Evolutionary conservation across 2,797 vertebrate genomes (phyloP).

Genomic region (Fistularia commersonii): DNA sequence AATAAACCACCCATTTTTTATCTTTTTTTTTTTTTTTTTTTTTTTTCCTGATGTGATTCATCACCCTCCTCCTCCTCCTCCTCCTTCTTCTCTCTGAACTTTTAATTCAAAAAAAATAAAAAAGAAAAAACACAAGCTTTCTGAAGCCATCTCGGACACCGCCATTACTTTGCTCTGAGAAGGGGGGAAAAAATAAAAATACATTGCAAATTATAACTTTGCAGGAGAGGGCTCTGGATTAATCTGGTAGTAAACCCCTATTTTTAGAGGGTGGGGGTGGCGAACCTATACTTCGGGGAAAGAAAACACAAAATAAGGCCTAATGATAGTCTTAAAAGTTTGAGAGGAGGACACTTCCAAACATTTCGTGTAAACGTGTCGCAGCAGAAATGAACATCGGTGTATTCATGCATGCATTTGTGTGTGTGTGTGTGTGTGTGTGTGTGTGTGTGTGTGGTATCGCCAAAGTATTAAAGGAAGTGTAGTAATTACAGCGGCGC

Average conservation of each 20-base stretch:
- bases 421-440: conserved; percentile 6
- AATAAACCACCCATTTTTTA: conserved; percentile 52
- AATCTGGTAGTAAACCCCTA: conserved; percentile 44
- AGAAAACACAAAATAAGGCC: conserved; percentile 33
- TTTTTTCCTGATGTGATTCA: conserved; percentile 51
- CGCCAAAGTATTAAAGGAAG: conserved; percentile 84
- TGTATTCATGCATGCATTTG: conserved; percentile 12
- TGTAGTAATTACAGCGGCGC: conserved; percentile 93
- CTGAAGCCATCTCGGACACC: conserved; percentile 25
- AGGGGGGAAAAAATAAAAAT: too few species aligned
- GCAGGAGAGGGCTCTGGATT: conserved; percentile 38
- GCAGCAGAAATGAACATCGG: not conserved
- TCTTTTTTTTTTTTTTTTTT: too few species aligned
- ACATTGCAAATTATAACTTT: conserved; percentile 51
- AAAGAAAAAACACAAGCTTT: conserved; percentile 29
- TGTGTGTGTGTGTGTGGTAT: conserved; percentile 50
- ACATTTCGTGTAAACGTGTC: too few species aligned
- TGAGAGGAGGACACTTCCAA: too few species aligned
- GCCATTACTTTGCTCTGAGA: conserved; percentile 32
- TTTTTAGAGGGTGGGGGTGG: conserved; percentile 46
- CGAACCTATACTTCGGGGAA: conserved; percentile 62
- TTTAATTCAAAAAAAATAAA: conserved; percentile 62
- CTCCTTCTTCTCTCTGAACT: conserved; percentile 54
- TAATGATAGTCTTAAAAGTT: conserved; percentile 61
- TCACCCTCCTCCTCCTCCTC: conserved; percentile 30